Evolutionary conservation across 1,140 invertebrate genomes (phyloP).

Genomic region (Propsilocerus akamusi): DNA sequence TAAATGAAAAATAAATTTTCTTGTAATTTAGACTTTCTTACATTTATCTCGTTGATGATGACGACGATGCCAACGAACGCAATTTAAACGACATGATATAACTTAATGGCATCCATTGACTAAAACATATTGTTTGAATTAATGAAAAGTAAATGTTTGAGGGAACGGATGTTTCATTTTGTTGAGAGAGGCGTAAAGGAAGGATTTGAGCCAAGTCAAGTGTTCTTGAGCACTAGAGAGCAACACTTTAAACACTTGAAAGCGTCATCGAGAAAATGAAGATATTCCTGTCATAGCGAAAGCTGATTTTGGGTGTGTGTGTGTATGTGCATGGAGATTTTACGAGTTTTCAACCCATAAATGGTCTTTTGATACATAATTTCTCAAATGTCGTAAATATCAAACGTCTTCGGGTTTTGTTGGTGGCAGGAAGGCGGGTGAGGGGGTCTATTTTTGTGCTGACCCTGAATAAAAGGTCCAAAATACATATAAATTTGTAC

Average conservation of each 20-base stretch:
- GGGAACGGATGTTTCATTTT: neutral
- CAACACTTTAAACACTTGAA: conserved; percentile 2
- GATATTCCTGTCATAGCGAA: neutral
- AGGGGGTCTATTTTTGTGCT: too few relatives aligned
- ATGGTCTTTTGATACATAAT: neutral
- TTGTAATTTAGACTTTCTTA: too few relatives aligned
- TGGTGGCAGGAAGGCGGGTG: too few relatives aligned
- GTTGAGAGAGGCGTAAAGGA: too few relatives aligned
- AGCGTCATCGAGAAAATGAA: too few relatives aligned
- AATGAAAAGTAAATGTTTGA: conserved; percentile 2
- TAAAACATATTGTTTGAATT: conserved; percentile 2
- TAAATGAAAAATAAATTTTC: too few relatives aligned
- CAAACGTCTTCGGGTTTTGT: too few relatives aligned
- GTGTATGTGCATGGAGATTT: neutral
- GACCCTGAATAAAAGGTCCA: neutral
- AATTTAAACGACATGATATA: neutral
- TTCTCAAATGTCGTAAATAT: neutral
- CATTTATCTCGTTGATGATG: too few relatives aligned
- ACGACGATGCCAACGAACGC: too few relatives aligned
- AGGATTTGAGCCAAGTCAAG: too few relatives aligned
- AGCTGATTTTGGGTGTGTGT: neutral
- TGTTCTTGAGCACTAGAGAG: too few relatives aligned
- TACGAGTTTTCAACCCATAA: neutral
- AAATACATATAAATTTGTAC: too few relatives aligned
- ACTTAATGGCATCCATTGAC: conserved; percentile 1